phyloP scores from a whole-genome alignment of 2,797 vertebrate species.

The Mustela erminea region DNA sequence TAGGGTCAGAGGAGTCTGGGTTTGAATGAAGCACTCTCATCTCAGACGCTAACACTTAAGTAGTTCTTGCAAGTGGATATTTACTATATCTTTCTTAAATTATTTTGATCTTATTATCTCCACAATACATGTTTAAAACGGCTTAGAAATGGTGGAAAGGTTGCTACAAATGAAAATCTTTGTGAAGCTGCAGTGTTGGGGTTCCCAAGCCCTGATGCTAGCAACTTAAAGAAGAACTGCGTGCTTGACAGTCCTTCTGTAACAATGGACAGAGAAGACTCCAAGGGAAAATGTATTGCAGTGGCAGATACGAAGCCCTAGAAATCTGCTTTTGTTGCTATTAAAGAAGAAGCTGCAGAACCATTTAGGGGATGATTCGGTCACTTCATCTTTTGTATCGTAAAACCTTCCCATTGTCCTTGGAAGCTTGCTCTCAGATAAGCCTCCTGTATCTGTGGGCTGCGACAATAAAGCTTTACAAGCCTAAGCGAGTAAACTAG shows the following conservation, averaged over 20 bases:
- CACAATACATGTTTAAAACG: background rate
- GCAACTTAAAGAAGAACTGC: background rate
- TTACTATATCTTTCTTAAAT: background rate
- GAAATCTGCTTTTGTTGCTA: slow-evolving; percentile 63
- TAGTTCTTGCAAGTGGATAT: background rate
- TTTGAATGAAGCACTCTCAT: background rate
- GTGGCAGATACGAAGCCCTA: background rate
- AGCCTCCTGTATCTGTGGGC: background rate
- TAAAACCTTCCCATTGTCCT: slow-evolving; percentile 25
- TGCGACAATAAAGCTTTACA: slow-evolving; percentile 45
- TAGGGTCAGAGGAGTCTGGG: background rate
- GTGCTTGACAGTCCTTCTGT: background rate
- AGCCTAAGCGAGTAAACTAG: slow-evolving; percentile 35
- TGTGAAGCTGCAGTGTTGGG: background rate
- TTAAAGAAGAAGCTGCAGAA: slow-evolving; percentile 2
- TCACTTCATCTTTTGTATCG: slow-evolving; percentile 28
- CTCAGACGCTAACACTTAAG: background rate
- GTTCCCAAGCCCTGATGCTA: background rate
- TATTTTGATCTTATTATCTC: background rate
- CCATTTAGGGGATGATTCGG: background rate
- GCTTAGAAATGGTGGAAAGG: background rate
- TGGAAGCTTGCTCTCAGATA: slow-evolving; percentile 43
- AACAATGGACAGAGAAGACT: slow-evolving; percentile 38
- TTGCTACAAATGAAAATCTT: slow-evolving; percentile 2
- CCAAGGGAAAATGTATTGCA: background rate